A percentile compares a stretch with the other conserved stretches of the same genome.
Evolutionary conservation across 2,888 invertebrate genomes (phyloP).

Genomic region (Nipponacmea schrenckii): DNA sequence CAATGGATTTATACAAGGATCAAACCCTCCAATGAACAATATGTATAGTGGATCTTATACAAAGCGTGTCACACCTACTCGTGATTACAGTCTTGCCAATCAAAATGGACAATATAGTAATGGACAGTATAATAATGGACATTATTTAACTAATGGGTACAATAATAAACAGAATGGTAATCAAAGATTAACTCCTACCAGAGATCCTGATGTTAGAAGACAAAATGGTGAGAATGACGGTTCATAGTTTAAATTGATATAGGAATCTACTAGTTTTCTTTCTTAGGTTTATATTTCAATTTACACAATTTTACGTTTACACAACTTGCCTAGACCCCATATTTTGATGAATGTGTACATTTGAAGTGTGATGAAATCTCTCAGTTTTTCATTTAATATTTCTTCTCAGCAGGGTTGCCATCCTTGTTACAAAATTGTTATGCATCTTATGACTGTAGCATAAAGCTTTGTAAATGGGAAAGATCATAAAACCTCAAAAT

Average conservation of each 20-base stretch:
- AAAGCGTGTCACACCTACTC: constrained; percentile 14
- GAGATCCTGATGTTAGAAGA: constrained; percentile 21
- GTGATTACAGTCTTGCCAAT: constrained; percentile 10
- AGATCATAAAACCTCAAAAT: no score
- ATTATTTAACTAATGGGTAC: constrained; percentile 16
- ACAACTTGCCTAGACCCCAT: neutral
- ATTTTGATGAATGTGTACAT: no score
- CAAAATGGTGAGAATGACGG: neutral
- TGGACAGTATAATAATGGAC: constrained; percentile 15
- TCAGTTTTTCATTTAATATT: no score
- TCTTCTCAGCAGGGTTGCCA: no score
- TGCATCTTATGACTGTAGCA: no score
- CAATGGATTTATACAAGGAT: constrained; percentile 14
- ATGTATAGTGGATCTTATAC: constrained; percentile 16
- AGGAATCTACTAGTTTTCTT: neutral
- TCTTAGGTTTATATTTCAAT: neutral
- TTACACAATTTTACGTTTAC: neutral
- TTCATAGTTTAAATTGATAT: no score
- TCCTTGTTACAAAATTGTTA: no score
- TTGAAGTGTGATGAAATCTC: no score
- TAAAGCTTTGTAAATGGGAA: no score
- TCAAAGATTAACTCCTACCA: constrained; percentile 40
- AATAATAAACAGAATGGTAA: constrained; percentile 24
- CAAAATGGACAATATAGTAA: constrained; percentile 5
- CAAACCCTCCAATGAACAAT: neutral